Percentiles rank a stretch among this genome's conserved stretches.
Evolutionary conservation across 35 echinoderm and acorn worm genomes (phyloP).

Genomic region (Strongylocentrotus purpuratus): DNA sequence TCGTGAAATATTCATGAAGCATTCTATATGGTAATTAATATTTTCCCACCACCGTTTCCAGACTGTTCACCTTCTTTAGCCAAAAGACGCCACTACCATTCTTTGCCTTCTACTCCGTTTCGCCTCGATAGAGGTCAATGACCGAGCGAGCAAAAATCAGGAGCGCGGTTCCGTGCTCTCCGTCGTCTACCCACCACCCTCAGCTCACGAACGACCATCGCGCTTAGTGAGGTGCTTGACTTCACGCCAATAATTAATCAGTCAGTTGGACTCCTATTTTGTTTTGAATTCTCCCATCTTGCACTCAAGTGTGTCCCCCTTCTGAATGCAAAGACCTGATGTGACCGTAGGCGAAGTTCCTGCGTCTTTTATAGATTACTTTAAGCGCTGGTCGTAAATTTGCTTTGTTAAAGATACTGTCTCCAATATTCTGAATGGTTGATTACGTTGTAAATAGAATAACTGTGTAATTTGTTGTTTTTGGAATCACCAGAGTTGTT

Average conservation of each 20-base stretch:
- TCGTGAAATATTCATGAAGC: neutral
- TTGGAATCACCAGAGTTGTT: too few relatives aligned
- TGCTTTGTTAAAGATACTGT: neutral
- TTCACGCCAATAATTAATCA: conserved; percentile 18
- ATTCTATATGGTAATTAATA: conserved; percentile 4
- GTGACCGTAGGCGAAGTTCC: neutral
- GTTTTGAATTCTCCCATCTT: neutral
- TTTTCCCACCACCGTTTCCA: neutral
- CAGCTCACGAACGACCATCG: neutral
- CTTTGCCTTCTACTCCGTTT: neutral
- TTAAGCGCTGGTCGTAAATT: neutral
- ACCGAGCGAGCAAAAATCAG: neutral
- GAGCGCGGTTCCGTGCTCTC: neutral
- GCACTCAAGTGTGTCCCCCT: neutral
- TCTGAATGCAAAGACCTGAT: neutral
- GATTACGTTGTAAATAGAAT: neutral
- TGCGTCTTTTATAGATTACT: neutral
- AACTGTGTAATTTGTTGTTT: too few relatives aligned
- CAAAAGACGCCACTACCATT: neutral
- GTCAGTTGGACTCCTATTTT: neutral
- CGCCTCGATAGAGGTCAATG: neutral
- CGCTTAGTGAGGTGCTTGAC: neutral
- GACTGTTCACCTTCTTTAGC: neutral
- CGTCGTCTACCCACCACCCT: neutral
- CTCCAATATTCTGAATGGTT: neutral